Percentiles rank a stretch among this genome's conserved stretches.
Evolutionary conservation across 2,113 vertebrate genomes (phyloP).

Genomic region (Corvus moneduloides): DNA sequence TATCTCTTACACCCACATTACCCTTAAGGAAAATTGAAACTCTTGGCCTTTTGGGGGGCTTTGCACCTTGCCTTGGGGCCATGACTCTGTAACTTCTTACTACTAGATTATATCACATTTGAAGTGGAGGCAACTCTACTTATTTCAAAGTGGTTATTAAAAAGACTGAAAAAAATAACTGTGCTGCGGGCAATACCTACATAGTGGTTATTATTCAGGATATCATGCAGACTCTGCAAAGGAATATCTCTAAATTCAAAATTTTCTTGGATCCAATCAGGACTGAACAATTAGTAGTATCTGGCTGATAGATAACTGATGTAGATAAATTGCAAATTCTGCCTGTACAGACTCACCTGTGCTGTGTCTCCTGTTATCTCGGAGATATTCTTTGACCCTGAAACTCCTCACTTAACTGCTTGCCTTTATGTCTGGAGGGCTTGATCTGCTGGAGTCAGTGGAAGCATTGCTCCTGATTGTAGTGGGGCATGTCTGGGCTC

Average conservation of each 20-base stretch:
- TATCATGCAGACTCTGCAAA: not conserved
- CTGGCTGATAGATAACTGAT: not conserved
- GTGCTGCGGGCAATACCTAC: not conserved
- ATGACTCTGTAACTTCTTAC: not conserved
- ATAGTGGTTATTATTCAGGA: not conserved
- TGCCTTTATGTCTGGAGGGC: not conserved
- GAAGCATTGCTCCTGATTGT: not conserved
- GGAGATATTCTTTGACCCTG: conserved; percentile 1
- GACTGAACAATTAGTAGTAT: not conserved
- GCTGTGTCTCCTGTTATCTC: not conserved
- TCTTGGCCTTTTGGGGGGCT: not conserved
- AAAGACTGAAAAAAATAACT: not conserved
- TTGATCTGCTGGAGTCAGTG: not conserved
- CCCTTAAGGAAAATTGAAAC: not conserved
- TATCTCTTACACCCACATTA: not conserved
- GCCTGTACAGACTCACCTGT: conserved; percentile 1
- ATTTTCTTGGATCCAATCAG: not conserved
- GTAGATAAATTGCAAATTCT: conserved; percentile 6
- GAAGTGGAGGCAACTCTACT: not conserved
- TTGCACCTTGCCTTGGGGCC: not conserved
- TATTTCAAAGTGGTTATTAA: not conserved
- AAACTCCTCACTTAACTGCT: not conserved
- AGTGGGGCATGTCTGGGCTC: not conserved
- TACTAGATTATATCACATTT: not conserved
- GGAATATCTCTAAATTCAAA: not conserved